These are phyloP conservation scores for Limnephilus lunatus DNA, from an alignment of 2,888 invertebrate species.

Conservation along the genomic window DNA sequence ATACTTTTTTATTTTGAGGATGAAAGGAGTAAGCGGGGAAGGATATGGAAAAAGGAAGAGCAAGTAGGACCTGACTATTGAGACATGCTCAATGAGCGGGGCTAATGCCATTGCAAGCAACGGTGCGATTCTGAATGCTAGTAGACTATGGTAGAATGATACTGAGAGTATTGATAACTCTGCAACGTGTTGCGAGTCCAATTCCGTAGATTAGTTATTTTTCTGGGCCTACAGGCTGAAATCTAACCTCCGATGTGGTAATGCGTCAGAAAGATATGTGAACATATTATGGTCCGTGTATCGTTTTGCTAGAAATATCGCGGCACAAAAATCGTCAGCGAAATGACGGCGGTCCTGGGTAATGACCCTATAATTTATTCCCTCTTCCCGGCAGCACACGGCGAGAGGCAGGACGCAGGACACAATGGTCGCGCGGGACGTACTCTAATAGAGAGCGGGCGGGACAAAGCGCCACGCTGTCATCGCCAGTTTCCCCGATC, in stretches of 20 bases:
- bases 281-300: background rate
- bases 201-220: no score
- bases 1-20: no score
- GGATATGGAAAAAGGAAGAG: no score
- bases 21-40: no score
- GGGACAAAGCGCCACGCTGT: constrained; percentile 15
- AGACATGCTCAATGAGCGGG: no score
- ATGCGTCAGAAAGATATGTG: background rate
- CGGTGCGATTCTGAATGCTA: no score
- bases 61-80: no score
- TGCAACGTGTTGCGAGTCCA: no score
- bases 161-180: no score
- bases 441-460: background rate
- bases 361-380: constrained; percentile 46
- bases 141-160: no score
- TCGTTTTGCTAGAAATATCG: background rate
- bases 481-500: constrained; percentile 4
- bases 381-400: background rate
- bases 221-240: no score
- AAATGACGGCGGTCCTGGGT: constrained; percentile 35
- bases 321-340: constrained; percentile 6
- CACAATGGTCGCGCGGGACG: background rate
- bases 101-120: no score
- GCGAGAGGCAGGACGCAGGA: background rate
- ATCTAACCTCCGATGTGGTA: background rate